phyloP scores from a whole-genome alignment of 2,113 vertebrate species.

The Glareola pratincola region DNA sequence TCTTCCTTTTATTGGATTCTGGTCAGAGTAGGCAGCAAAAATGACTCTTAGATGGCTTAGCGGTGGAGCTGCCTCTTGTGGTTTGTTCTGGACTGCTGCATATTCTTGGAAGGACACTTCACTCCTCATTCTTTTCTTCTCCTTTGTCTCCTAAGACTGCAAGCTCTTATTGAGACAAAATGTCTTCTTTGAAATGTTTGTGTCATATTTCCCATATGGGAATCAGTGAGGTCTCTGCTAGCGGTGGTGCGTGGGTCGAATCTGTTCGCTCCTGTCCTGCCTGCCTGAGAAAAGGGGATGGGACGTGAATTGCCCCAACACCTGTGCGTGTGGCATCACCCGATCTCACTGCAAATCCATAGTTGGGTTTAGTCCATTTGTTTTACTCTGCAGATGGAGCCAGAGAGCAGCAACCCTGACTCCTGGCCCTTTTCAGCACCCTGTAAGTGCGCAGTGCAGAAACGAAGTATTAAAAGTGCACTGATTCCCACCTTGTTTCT shows the following conservation, averaged over 20 bases:
- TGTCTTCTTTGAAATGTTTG: not conserved
- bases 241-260: not conserved
- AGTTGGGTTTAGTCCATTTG: not conserved
- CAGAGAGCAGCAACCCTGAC: not conserved
- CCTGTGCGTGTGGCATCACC: not conserved
- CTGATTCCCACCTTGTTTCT: fast-evolving
- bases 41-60: not conserved
- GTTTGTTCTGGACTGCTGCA: not conserved
- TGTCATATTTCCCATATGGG: not conserved
- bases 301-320: not conserved
- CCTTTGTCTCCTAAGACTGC: not conserved
- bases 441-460: not conserved
- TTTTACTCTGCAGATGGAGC: not conserved
- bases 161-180: not conserved
- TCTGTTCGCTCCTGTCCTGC: not conserved
- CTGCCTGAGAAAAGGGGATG: not conserved
- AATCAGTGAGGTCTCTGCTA: not conserved
- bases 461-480: not conserved
- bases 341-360: not conserved
- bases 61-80: not conserved
- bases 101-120: not conserved
- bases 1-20: not conserved
- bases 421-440: not conserved
- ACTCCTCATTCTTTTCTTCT: not conserved
- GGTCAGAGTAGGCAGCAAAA: not conserved